phyloP scores from a whole-genome alignment of 2,888 invertebrate genomes.

The Eulithis prunata region DNA sequence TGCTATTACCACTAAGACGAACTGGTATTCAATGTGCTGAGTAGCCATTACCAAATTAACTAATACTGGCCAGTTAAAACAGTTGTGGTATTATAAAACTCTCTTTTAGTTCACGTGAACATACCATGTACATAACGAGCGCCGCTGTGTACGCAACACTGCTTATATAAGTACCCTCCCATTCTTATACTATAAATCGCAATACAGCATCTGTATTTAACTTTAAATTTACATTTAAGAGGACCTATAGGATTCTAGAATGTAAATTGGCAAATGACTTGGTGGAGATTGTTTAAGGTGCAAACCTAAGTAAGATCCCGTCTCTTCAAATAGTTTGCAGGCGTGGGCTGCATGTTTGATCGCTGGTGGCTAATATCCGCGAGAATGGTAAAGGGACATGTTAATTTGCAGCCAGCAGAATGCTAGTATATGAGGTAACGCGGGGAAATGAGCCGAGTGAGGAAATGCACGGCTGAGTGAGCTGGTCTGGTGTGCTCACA shows the following conservation, averaged over 20 bases:
- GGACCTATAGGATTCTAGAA: background rate
- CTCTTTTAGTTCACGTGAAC: background rate
- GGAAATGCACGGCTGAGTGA: constrained; percentile 31
- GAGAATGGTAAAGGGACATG: no score
- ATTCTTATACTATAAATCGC: background rate
- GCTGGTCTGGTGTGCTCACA: constrained; percentile 13
- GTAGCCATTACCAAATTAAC: background rate
- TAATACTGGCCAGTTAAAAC: background rate
- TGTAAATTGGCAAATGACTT: no score
- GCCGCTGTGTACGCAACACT: background rate
- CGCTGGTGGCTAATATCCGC: no score
- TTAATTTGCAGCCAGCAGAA: background rate
- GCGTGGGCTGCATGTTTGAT: no score
- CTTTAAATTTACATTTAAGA: no score
- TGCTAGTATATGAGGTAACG: constrained; percentile 34
- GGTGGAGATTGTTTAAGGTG: no score
- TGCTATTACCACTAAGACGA: constrained; percentile 29
- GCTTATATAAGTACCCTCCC: no score
- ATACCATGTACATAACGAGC: no score
- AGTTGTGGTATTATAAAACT: background rate
- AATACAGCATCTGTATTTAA: background rate
- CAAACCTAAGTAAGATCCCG: no score
- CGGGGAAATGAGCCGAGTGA: constrained; percentile 42
- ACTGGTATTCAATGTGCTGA: constrained; percentile 9
- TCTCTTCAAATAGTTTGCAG: no score